These are phyloP conservation scores for Chouioia cunea DNA, from an alignment of 2,888 invertebrate species.

Conservation along the genomic window DNA sequence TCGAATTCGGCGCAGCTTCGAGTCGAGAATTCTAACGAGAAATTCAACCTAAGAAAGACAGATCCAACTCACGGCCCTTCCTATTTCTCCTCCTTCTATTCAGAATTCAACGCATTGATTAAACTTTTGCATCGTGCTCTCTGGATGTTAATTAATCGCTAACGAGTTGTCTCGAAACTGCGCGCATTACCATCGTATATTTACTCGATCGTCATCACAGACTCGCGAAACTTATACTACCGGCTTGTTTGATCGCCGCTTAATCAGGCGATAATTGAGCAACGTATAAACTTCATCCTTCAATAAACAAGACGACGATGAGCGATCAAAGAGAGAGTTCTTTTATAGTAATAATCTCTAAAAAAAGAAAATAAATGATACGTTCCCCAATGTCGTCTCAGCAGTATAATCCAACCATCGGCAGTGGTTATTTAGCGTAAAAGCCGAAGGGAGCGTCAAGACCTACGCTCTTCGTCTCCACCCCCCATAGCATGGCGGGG, in stretches of 20 bases:
- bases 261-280: constrained; percentile 27
- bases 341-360: background rate
- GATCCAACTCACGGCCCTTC: background rate
- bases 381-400: background rate
- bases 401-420: constrained; percentile 15
- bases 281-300: too few relatives aligned
- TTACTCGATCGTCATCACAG: background rate
- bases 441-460: background rate
- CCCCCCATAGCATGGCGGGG: background rate
- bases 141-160: constrained; percentile 44
- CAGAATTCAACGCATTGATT: constrained; percentile 45
- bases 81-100: background rate
- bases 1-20: constrained; percentile 4
- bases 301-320: background rate
- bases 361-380: background rate
- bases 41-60: background rate
- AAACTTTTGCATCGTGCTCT: constrained; percentile 39
- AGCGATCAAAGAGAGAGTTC: background rate
- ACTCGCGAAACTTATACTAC: constrained; percentile 3
- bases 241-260: constrained; percentile 8
- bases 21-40: constrained; percentile 15
- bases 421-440: constrained; percentile 22
- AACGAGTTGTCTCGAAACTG: constrained; percentile 45
- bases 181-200: background rate
- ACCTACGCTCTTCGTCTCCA: constrained; percentile 11